phyloP scores from a whole-genome alignment of 1,140 invertebrate species.

The Panagrolaimus sp. region DNA sequence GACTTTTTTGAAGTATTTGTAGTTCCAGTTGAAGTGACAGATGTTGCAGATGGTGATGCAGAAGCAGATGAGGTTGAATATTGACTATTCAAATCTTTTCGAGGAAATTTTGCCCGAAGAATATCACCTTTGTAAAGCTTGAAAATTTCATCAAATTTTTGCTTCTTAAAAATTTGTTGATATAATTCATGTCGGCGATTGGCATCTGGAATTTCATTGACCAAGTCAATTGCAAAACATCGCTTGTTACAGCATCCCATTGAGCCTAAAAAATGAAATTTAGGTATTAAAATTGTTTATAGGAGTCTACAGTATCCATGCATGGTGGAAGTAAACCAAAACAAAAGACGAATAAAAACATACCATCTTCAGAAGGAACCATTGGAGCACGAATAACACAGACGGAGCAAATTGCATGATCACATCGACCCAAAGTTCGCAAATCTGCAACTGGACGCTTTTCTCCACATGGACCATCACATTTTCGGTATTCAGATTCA shows the following conservation, averaged over 20 bases:
- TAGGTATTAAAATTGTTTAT: no score
- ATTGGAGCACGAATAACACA: conserved; percentile 4
- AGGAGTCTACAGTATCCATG: no score
- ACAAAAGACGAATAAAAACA: no score
- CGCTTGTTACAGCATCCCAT: conserved; percentile 13
- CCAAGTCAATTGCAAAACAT: not conserved
- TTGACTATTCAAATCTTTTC: not conserved
- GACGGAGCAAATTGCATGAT: conserved; percentile 1
- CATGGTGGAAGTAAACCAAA: no score
- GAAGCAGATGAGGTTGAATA: not conserved
- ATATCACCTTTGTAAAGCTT: conserved; percentile 23
- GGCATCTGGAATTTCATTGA: not conserved
- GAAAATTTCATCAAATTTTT: conserved; percentile 24
- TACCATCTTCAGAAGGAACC: not conserved
- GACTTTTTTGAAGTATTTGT: no score
- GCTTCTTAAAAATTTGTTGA: conserved; percentile 64
- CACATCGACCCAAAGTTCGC: not conserved
- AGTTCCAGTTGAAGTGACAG: no score
- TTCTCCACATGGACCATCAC: not conserved
- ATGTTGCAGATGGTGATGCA: no score
- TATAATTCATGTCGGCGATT: not conserved
- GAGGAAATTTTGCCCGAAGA: not conserved
- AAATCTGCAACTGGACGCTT: not conserved
- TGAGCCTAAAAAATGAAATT: not conserved
- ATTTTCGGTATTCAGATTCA: not conserved